Base-by-base conservation (phyloP, 2,888 invertebrate species). In the Xestia xanthographa region DNA sequence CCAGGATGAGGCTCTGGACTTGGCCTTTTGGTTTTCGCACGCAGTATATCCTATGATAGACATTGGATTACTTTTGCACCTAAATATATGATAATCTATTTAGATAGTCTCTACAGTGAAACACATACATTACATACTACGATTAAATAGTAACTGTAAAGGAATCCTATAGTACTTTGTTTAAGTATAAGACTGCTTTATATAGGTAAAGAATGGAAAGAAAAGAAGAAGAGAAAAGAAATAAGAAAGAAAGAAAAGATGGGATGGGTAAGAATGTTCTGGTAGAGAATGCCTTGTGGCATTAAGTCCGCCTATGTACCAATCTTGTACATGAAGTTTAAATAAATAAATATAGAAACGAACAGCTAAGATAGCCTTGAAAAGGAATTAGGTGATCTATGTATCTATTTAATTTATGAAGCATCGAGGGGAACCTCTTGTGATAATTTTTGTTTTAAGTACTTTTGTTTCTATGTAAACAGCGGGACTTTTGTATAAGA, bases 61-160 rank as follows among this genome's bases (percentile, higher is more conserved):
- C 20, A 34, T n/a, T 29, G 41, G 41, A 48, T 6, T 29, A 12
- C 17, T 29, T 41, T 80, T 63, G 20, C n/a, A 45, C 11, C 9
- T 2, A 38, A 50, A 71, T 50, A 38, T 34, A 2, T 29, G 8
- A n/a, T 26, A 17, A 72, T 34, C 17, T 41, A 4, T 45, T 50
- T 29, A 41, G 22, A 17, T 26, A 72, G n/a, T n/a, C 8, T 29
- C 8, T 72, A 20, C 20, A 43, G n/a, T 45, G 14, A 29, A 29
- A 34, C 20, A 26, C 2, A 5, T 14, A 53, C 53, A 20, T n/a
- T 9, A 2, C 17, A 12, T n/a, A 14, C 6, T 41, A 5, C n/a
- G 20, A 65, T 82, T 68, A 38, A 12, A 12, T 38, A 45, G 38
- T 68, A n/a, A 43, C 11, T 65, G 34, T 22, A 60, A 82, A 53